Percentiles rank a stretch among this genome's conserved stretches.
These are phyloP conservation scores for Prionace glauca DNA, from an alignment of 2,797 vertebrate genomes.

Conservation along the genomic window DNA sequence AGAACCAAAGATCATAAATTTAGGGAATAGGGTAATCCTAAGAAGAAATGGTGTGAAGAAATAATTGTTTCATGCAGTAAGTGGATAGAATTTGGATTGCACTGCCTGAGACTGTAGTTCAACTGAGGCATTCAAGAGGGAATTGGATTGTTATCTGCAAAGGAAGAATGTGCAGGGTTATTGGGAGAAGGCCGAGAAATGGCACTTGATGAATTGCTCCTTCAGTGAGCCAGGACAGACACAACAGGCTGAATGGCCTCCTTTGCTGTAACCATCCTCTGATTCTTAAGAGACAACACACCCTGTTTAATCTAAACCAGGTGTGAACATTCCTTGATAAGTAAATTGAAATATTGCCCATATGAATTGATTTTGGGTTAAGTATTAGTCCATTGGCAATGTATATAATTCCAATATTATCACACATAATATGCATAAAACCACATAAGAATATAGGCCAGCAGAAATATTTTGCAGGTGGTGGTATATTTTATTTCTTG, in stretches of 20 bases:
- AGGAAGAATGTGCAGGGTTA: no score
- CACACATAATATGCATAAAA: background rate
- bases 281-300: background rate
- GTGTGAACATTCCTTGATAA: background rate
- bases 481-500: background rate
- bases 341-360: background rate
- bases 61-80: no score
- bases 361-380: background rate
- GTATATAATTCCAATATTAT: background rate
- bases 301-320: background rate
- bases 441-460: background rate
- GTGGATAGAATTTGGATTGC: background rate
- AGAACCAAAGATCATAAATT: background rate
- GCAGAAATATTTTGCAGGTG: background rate
- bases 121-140: no score
- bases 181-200: no score
- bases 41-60: no score
- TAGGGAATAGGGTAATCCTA: background rate
- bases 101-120: background rate
- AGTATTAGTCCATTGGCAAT: background rate
- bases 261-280: background rate
- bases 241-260: background rate
- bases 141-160: no score
- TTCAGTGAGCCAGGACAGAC: background rate
- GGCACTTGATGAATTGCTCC: background rate